These are phyloP conservation scores for Hirtodrosophila confusa DNA, from an alignment of 2,888 invertebrate species.

Conservation along the genomic window DNA sequence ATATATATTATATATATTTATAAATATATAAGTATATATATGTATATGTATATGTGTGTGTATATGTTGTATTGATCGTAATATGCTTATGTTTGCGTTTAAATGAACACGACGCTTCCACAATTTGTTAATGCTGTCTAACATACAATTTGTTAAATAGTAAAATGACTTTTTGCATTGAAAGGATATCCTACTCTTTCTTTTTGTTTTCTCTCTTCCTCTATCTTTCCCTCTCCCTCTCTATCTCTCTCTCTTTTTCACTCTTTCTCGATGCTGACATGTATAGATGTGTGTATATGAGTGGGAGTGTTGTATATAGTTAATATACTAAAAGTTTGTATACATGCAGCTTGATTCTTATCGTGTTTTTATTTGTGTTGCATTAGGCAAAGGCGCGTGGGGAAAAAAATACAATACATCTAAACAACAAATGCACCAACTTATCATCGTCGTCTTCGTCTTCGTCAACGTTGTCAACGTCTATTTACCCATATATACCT, in stretches of 20 bases:
- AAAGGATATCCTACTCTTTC: constrained; percentile 24
- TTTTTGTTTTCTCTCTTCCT: constrained; percentile 8
- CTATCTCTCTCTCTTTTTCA: constrained; percentile 7
- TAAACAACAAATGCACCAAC: constrained; percentile 77
- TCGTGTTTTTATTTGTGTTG: constrained; percentile 47
- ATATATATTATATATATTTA: constrained; percentile 37
- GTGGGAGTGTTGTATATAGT: constrained; percentile 4
- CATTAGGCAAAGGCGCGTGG: constrained; percentile 62
- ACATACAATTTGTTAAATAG: constrained; percentile 34
- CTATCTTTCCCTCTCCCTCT: background rate
- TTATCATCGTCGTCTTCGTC: constrained; percentile 53
- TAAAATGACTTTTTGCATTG: constrained; percentile 59
- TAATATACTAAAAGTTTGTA: constrained; percentile 32
- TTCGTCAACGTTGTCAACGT: constrained; percentile 28
- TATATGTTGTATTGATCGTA: constrained; percentile 39
- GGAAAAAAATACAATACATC: constrained; percentile 73
- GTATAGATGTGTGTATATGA: constrained; percentile 6
- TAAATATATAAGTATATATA: constrained; percentile 26
- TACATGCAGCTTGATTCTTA: constrained; percentile 32
- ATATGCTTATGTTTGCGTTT: constrained; percentile 43
- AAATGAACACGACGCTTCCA: constrained; percentile 39
- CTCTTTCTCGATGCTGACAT: constrained; percentile 29
- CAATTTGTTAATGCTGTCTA: constrained; percentile 23
- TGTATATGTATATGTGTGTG: constrained; percentile 6
- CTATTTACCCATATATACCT: constrained; percentile 39